Evolutionary conservation across 2,113 vertebrate species (phyloP).

Genomic region (Grallaria varia): DNA sequence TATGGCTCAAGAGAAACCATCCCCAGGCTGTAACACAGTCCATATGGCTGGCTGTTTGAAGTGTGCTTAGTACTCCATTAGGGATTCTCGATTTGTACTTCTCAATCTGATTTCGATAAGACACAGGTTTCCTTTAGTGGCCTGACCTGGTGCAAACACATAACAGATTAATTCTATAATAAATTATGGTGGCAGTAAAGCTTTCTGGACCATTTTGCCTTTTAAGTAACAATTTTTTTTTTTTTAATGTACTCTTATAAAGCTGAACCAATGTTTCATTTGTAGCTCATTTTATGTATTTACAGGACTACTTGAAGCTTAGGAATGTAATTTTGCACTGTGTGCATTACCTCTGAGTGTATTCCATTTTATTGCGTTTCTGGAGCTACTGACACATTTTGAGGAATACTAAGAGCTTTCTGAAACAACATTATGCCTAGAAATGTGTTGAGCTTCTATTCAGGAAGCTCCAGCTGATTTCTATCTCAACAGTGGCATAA

Average conservation of each 20-base stretch:
- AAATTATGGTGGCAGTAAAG: constrained; percentile 75
- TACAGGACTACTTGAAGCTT: constrained; percentile 66
- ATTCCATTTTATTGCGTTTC: constrained; percentile 51
- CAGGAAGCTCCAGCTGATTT: constrained; percentile 27
- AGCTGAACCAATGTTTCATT: constrained; percentile 67
- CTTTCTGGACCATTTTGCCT: constrained; percentile 71
- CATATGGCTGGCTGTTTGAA: constrained; percentile 82
- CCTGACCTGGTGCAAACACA: constrained; percentile 73
- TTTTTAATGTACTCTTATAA: constrained; percentile 71
- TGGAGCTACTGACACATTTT: constrained; percentile 49
- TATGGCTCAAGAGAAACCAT: constrained; percentile 70
- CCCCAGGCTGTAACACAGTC: constrained; percentile 74
- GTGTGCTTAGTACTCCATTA: constrained; percentile 78
- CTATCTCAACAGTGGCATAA: background rate
- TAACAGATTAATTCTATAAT: constrained; percentile 76
- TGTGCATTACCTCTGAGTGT: constrained; percentile 26
- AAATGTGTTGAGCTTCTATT: constrained; percentile 5
- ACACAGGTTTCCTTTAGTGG: constrained; percentile 67
- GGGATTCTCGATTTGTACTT: constrained; percentile 70
- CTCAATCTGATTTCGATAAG: constrained; percentile 79
- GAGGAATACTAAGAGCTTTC: constrained; percentile 28
- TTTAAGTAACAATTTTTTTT: constrained; percentile 66
- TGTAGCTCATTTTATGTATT: constrained; percentile 61
- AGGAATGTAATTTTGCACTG: constrained; percentile 41
- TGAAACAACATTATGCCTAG: constrained; percentile 20